A percentile compares a stretch with the other conserved stretches of the same genome.
These are phyloP conservation scores for Protula sp. DNA, from an alignment of 2,888 invertebrate genomes.

Conservation along the genomic window DNA sequence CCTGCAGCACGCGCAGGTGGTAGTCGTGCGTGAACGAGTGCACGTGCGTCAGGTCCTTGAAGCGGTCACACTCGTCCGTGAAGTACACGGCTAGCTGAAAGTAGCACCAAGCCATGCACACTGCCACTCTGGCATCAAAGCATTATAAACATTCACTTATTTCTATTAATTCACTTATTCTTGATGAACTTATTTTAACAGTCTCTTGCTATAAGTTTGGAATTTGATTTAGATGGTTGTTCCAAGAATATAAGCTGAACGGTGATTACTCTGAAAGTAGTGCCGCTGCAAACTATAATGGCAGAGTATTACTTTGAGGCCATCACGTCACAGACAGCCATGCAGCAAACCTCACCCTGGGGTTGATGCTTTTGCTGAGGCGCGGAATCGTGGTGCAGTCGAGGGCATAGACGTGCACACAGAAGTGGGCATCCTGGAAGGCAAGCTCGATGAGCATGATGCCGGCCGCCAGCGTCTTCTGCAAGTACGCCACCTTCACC, in stretches of 20 bases:
- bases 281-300: too few species aligned
- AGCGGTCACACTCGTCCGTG: constrained; percentile 59
- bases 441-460: constrained; percentile 67
- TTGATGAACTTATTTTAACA: background rate
- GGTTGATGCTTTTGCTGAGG: too few species aligned
- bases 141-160: too few species aligned
- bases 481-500: constrained; percentile 55
- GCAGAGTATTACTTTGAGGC: too few species aligned
- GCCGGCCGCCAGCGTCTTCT: constrained; percentile 66
- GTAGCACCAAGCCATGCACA: background rate
- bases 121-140: too few species aligned
- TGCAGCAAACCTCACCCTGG: too few species aligned
- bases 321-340: too few species aligned
- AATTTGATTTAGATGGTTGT: too few species aligned
- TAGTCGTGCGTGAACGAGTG: constrained; percentile 76
- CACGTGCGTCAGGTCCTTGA: constrained; percentile 68
- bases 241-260: too few species aligned
- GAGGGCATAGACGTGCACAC: constrained; percentile 64
- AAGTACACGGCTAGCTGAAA: constrained; percentile 29
- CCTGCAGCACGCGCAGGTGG: constrained; percentile 66
- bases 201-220: too few species aligned
- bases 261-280: too few species aligned
- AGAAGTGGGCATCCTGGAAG: constrained; percentile 68
- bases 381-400: too few species aligned
- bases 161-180: background rate